phyloP scores from a whole-genome alignment of 2,113 vertebrate species.

The Syngnathus scovelli region DNA sequence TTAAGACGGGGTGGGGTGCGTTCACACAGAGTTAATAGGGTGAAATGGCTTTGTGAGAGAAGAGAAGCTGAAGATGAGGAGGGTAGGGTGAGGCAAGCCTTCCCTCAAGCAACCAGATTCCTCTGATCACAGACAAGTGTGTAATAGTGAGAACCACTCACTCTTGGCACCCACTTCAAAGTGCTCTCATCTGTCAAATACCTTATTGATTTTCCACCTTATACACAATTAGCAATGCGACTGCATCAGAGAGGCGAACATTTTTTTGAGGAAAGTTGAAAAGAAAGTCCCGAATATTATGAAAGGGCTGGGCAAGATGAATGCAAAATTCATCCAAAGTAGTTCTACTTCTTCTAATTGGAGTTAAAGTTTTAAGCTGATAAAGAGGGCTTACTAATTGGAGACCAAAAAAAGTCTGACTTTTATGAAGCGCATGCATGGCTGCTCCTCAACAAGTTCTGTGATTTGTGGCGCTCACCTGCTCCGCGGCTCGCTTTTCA shows the following conservation, averaged over 20 bases:
- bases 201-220: constrained; percentile 73
- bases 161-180: constrained; percentile 71
- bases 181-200: constrained; percentile 72
- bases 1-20: constrained; percentile 3
- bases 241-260: constrained; percentile 55
- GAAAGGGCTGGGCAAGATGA: constrained; percentile 37
- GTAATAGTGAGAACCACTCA: constrained; percentile 50
- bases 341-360: constrained; percentile 40
- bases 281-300: constrained; percentile 47
- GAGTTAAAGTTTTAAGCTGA: constrained; percentile 35
- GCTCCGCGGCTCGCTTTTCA: constrained; percentile 85
- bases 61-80: constrained; percentile 39
- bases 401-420: neutral
- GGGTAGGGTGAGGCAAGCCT: constrained; percentile 21
- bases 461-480: constrained; percentile 74
- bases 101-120: constrained; percentile 44
- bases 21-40: constrained; percentile 36
- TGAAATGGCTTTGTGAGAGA: constrained; percentile 25
- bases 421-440: constrained; percentile 25
- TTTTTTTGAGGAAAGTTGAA: constrained; percentile 48
- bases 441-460: constrained; percentile 11
- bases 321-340: constrained; percentile 37
- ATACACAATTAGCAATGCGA: constrained; percentile 70
- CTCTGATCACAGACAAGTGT: constrained; percentile 62
- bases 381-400: constrained; percentile 51